phyloP scores from a whole-genome alignment of 2,113 vertebrate genomes.

The Eurypyga helias region DNA sequence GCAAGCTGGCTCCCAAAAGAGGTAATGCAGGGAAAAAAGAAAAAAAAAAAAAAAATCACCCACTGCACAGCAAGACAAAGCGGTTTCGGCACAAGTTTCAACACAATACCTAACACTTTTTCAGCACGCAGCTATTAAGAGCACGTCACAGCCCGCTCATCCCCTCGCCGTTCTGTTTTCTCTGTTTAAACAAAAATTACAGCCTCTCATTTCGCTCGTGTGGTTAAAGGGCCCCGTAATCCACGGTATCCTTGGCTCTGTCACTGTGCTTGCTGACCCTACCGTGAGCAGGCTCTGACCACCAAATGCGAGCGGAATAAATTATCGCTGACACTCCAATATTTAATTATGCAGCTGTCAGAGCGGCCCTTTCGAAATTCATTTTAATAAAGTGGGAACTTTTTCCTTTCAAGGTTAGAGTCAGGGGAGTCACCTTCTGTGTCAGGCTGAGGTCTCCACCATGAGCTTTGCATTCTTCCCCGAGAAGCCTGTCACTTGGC shows the following conservation, averaged over 20 bases:
- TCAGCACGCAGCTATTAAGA: not conserved
- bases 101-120: accelerated
- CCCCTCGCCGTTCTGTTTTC: slow-evolving; percentile 7
- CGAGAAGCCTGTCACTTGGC: slow-evolving; percentile 83
- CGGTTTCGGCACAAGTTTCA: not conserved
- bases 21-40: not conserved
- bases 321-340: slow-evolving; percentile 98
- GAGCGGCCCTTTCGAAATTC: slow-evolving; percentile 95
- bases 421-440: slow-evolving; percentile 95
- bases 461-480: slow-evolving; percentile 80
- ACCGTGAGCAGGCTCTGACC: slow-evolving; percentile 87
- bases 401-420: slow-evolving; percentile 95
- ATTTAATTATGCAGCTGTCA: slow-evolving; percentile 99
- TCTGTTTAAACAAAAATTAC: slow-evolving; percentile 34
- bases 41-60: not conserved
- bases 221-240: slow-evolving; percentile 62
- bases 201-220: slow-evolving; percentile 2
- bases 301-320: slow-evolving; percentile 94
- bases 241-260: slow-evolving; percentile 80
- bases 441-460: slow-evolving; percentile 89
- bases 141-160: not conserved
- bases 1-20: not conserved
- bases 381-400: slow-evolving; percentile 99
- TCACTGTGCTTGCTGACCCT: slow-evolving; percentile 83
- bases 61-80: not conserved